Percentiles rank a stretch among this genome's conserved stretches.
Conservation (phyloP, 2,113 vertebrate genomes). For the Corythoichthys haematopterus region DNA sequence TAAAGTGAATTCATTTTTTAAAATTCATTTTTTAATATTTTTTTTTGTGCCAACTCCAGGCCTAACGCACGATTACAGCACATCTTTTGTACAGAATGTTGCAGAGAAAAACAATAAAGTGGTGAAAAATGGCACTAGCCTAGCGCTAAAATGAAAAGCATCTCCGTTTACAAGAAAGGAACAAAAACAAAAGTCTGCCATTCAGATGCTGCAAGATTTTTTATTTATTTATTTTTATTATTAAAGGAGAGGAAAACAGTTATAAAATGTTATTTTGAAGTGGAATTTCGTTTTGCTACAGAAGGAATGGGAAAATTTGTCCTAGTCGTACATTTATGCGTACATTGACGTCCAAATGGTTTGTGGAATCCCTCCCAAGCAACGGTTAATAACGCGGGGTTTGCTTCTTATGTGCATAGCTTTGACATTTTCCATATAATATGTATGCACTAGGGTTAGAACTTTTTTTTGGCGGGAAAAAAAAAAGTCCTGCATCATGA, state of each 20-base stretch:
- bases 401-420: slow-evolving; percentile 84
- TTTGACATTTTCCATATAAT: slow-evolving; percentile 75
- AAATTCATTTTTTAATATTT: slow-evolving; percentile 58
- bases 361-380: slow-evolving; percentile 72
- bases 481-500: no score
- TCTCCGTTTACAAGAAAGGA: slow-evolving; percentile 78
- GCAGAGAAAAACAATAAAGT: slow-evolving; percentile 75
- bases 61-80: slow-evolving; percentile 93
- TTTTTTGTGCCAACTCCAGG: slow-evolving; percentile 86
- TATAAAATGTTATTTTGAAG: slow-evolving; percentile 79
- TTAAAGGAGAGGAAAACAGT: slow-evolving; percentile 76
- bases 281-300: slow-evolving; percentile 78
- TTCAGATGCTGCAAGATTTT: slow-evolving; percentile 80
- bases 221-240: slow-evolving; percentile 60
- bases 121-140: slow-evolving; percentile 81
- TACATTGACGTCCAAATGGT: slow-evolving; percentile 56
- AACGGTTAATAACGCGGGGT: slow-evolving; percentile 63
- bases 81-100: slow-evolving; percentile 87
- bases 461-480: no score
- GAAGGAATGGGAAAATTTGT: slow-evolving; percentile 77
- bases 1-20: slow-evolving; percentile 68
- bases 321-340: slow-evolving; percentile 58
- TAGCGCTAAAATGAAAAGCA: slow-evolving; percentile 82
- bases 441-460: slow-evolving; percentile 15
- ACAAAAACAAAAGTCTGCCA: slow-evolving; percentile 79